Conservation (phyloP, 2,113 vertebrate species). For the Centropristis striata region DNA sequence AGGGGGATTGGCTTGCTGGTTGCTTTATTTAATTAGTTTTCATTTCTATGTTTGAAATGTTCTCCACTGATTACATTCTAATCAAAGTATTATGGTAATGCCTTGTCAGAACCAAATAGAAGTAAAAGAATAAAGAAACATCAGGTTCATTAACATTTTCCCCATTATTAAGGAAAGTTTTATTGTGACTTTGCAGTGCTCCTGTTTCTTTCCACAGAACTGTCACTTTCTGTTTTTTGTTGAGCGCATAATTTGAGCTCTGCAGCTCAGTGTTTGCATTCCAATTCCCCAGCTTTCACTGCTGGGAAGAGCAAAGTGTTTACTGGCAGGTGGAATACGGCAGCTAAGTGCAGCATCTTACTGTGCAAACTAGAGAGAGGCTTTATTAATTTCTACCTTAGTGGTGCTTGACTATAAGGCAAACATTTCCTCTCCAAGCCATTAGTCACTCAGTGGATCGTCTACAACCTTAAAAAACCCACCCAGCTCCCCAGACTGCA, state of each 20-base stretch:
- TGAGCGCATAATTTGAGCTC: background rate
- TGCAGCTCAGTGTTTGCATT: background rate
- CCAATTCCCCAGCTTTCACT: background rate
- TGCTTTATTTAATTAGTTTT: no score
- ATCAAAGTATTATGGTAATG: background rate
- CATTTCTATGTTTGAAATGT: no score
- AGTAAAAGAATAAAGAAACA: background rate
- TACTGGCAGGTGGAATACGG: background rate
- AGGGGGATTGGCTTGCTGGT: no score
- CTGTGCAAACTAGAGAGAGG: background rate
- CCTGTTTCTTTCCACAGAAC: background rate
- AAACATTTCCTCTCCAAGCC: conserved; percentile 1
- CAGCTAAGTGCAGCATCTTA: background rate
- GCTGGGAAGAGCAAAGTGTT: background rate
- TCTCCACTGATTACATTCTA: background rate
- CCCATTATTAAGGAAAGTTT: background rate
- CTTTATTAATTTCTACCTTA: background rate
- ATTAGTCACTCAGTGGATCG: conserved; percentile 16
- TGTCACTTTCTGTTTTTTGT: background rate
- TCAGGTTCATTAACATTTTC: background rate
- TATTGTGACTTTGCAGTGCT: background rate
- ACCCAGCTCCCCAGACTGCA: background rate
- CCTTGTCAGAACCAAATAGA: background rate
- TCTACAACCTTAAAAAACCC: background rate
- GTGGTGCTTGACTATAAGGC: background rate